Conservation (phyloP, 2,888 invertebrate genomes). For the Physocephala rufipes region DNA sequence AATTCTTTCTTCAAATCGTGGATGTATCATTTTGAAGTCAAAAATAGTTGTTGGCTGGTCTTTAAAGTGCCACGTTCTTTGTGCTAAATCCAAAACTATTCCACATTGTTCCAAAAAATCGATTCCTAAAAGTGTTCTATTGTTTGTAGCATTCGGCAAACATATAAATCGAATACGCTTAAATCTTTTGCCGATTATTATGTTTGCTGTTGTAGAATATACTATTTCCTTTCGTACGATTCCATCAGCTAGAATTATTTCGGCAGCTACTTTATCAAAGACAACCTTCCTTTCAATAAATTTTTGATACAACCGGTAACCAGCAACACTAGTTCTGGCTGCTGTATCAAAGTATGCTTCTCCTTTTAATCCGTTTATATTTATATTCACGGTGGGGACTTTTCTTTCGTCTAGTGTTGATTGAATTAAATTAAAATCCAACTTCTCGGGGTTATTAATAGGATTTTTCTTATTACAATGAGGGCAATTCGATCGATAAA, state of each 20-base stretch:
- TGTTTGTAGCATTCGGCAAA: conserved; percentile 33
- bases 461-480: background rate
- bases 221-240: conserved; percentile 32
- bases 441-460: background rate
- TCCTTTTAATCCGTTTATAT: conserved; percentile 5
- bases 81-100: conserved; percentile 35
- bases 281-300: conserved; percentile 28
- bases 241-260: conserved; percentile 42
- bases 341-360: conserved; percentile 38
- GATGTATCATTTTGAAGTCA: conserved; percentile 19
- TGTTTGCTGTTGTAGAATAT: conserved; percentile 31
- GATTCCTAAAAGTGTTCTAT: conserved; percentile 32
- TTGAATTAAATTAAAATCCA: conserved; percentile 7
- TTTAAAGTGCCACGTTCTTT: conserved; percentile 41
- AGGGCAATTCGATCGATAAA: background rate
- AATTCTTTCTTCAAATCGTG: background rate
- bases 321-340: conserved; percentile 41
- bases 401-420: conserved; percentile 2
- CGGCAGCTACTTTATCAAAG: conserved; percentile 36
- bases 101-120: conserved; percentile 33
- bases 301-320: conserved; percentile 37
- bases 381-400: conserved; percentile 5
- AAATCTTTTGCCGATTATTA: conserved; percentile 35
- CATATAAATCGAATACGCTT: conserved; percentile 44
- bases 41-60: conserved; percentile 38